Percentiles rank a stretch among this genome's conserved stretches.
These are phyloP conservation scores for Plagiodera versicolora DNA, from an alignment of 2,888 invertebrate genomes.

Conservation along the genomic window DNA sequence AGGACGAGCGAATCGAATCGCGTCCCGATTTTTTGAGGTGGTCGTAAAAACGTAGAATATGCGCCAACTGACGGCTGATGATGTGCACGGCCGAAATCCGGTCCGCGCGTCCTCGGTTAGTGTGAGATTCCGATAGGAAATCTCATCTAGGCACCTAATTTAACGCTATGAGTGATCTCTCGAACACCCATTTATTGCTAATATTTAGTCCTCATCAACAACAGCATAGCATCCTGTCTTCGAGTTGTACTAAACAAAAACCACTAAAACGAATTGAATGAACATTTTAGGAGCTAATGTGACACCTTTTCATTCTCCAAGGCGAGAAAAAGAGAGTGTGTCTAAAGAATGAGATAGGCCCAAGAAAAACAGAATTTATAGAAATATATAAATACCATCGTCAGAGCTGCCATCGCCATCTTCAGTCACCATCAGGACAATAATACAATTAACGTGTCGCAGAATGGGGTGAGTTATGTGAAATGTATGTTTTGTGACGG, in stretches of 20 bases:
- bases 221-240: slow-evolving; percentile 40
- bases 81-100: slow-evolving; percentile 34
- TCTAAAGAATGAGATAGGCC: background rate
- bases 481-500: too few relatives aligned
- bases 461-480: too few relatives aligned
- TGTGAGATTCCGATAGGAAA: slow-evolving; percentile 38
- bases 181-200: slow-evolving; percentile 54
- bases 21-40: background rate
- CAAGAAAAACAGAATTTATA: background rate
- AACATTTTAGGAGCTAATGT: slow-evolving; percentile 30
- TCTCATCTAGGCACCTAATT: slow-evolving; percentile 54
- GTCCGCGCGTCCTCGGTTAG: slow-evolving; percentile 46
- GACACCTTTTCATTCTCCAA: slow-evolving; percentile 7
- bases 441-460: too few relatives aligned
- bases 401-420: too few relatives aligned
- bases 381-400: too few relatives aligned
- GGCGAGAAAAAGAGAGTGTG: background rate
- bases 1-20: slow-evolving; percentile 41
- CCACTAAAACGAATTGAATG: slow-evolving; percentile 50
- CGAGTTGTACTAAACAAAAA: slow-evolving; percentile 28
- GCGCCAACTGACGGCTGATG: too few relatives aligned
- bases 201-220: slow-evolving; percentile 51
- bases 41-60: slow-evolving; percentile 19
- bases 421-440: too few relatives aligned
- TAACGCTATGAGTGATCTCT: slow-evolving; percentile 52